Conservation (phyloP, 2,797 vertebrate genomes). For the Otolemur crassicaudatus region DNA sequence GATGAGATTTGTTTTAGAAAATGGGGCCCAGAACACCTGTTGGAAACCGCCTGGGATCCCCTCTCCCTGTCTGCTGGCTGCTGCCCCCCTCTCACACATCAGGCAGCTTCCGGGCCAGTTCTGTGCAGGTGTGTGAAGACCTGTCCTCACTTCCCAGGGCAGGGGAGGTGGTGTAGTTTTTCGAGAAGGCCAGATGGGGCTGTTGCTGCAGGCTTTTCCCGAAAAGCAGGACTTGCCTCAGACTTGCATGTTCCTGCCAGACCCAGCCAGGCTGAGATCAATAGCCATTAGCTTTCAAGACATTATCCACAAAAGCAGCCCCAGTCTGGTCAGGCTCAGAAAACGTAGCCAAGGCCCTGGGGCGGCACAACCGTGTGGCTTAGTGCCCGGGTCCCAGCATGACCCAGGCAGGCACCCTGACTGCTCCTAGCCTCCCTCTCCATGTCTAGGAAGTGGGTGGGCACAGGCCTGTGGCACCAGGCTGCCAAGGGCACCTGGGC, state of each 20-base stretch:
- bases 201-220: conserved; percentile 11
- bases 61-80: neutral
- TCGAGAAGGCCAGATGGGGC: neutral
- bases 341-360: neutral
- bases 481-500: neutral
- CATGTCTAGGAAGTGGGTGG: neutral
- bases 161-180: neutral
- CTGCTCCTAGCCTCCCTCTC: neutral
- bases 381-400: accelerated
- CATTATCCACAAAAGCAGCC: neutral
- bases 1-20: neutral
- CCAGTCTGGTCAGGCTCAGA: neutral
- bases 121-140: neutral
- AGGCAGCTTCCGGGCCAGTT: neutral
- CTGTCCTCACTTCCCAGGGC: neutral
- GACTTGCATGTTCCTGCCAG: neutral
- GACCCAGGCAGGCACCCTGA: neutral
- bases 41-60: neutral
- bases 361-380: neutral
- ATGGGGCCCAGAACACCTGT: neutral
- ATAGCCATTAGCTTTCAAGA: conserved; percentile 70
- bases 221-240: conserved; percentile 20
- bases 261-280: conserved; percentile 49
- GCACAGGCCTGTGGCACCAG: neutral
- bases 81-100: accelerated